Evolutionary conservation across 2,113 vertebrate genomes (phyloP).

Genomic region (Pica pica): DNA sequence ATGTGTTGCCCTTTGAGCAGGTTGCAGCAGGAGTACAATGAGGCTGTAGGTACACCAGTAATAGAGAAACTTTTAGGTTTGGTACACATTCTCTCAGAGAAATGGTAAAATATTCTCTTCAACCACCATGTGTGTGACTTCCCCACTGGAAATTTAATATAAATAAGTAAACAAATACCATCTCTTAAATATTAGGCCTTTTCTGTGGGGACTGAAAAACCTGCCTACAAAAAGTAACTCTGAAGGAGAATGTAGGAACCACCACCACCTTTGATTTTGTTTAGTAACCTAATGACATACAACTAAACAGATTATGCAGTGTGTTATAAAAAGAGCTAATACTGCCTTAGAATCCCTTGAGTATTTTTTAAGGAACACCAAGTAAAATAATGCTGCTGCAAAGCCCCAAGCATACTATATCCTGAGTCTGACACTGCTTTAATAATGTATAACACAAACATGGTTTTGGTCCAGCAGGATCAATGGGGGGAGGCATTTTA

Average conservation of each 20-base stretch:
- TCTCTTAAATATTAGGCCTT: neutral
- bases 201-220: neutral
- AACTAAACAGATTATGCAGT: neutral
- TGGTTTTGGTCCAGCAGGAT: neutral
- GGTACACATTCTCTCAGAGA: neutral
- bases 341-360: neutral
- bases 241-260: neutral
- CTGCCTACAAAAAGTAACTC: neutral
- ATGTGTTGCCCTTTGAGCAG: neutral
- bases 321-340: neutral
- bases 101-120: neutral
- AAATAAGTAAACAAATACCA: neutral
- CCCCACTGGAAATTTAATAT: neutral
- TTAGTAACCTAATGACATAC: neutral
- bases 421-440: conserved; percentile 15
- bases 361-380: neutral
- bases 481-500: neutral
- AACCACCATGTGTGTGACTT: neutral
- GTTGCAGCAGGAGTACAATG: neutral
- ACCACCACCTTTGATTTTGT: neutral
- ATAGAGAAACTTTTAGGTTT: neutral
- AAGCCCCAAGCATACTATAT: neutral
- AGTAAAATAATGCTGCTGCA: neutral
- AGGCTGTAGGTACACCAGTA: neutral
- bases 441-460: conserved; percentile 55